Evolutionary conservation across 1,140 invertebrate genomes (phyloP).

Genomic region (Hylyphantes graminicola): DNA sequence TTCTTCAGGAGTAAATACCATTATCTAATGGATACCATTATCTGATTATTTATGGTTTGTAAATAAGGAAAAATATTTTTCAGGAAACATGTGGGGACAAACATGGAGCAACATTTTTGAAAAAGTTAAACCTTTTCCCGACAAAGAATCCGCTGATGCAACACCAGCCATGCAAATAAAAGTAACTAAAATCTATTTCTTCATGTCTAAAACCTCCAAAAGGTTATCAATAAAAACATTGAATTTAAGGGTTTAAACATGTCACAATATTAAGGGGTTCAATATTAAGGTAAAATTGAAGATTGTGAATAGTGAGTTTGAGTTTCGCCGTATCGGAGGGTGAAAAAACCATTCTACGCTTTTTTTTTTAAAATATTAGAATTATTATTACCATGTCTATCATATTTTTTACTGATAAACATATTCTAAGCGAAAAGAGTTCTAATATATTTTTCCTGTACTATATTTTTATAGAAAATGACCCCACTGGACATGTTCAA

Average conservation of each 20-base stretch:
- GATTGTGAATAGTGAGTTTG: too few relatives aligned
- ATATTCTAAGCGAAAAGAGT: too few relatives aligned
- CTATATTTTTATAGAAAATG: conserved; percentile 37
- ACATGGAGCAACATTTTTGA: conserved; percentile 85
- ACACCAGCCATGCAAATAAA: conserved; percentile 78
- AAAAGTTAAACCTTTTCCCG: conserved; percentile 80
- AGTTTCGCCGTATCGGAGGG: too few relatives aligned
- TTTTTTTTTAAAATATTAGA: too few relatives aligned
- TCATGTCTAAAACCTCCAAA: neutral
- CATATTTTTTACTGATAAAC: too few relatives aligned
- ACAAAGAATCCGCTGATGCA: conserved; percentile 78
- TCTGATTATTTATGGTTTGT: neutral
- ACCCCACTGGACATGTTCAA: conserved; percentile 76
- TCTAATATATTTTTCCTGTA: too few relatives aligned
- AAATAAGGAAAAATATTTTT: neutral
- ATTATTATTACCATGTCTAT: too few relatives aligned
- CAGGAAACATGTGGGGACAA: conserved; percentile 93
- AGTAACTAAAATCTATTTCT: conserved; percentile 48
- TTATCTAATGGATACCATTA: neutral
- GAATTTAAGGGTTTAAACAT: neutral
- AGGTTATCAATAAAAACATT: neutral
- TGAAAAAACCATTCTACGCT: too few relatives aligned
- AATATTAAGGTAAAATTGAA: neutral
- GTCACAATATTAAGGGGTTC: neutral
- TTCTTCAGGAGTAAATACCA: neutral